Evolutionary conservation across 2,797 vertebrate genomes (phyloP), one percentile per base, ranked within the genome.

Genomic region (Rhynchonycteris naso): DNA sequence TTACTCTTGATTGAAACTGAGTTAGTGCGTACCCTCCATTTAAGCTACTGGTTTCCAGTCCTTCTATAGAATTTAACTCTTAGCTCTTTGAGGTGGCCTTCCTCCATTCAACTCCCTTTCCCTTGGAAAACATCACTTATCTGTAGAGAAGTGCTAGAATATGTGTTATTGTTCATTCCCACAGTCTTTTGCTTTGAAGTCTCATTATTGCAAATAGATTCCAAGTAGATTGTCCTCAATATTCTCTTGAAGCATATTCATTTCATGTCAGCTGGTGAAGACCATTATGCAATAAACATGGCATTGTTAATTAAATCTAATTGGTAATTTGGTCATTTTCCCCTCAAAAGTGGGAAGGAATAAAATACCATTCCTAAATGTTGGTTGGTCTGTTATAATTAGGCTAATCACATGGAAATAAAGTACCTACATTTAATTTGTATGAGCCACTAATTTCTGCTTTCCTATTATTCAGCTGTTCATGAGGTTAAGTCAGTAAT

Each of bases 271-370:
- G 15, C 87, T 93, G 83, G 58, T 69, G 72, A 93, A 71, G 79
- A 71, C 19, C 47, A 56, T 63, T 86, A 33, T 82, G 56, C 66
- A 82, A 92, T 92, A 95, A 93, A 68, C 10, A 83, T 24, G 21
- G 6, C 38, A 59, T 92, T 88, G 3, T 54, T 95, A 80, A 85
- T 92, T 24, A 81, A 78, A 92, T 79, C 88, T 83, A 86, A 56
- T 58, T 91, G 66, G 21, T 84, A 92, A 35, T 94, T 93, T 85
- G 52, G 71, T 83, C 38, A 47, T 91, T 95, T 86, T 21, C 21
- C 50, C 8, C 19, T 65, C 21, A 30, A 94, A 96, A 86, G n/a
- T 61, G 38, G 35, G 75, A 84, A 88, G 30, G 14, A 84, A 88
- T 95, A 56, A 85, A 94, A 92, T 92, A 26, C 43, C 21, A 50